Evolutionary conservation across 2,113 vertebrate genomes (phyloP).

Genomic region (Himantopus leucocephalus): DNA sequence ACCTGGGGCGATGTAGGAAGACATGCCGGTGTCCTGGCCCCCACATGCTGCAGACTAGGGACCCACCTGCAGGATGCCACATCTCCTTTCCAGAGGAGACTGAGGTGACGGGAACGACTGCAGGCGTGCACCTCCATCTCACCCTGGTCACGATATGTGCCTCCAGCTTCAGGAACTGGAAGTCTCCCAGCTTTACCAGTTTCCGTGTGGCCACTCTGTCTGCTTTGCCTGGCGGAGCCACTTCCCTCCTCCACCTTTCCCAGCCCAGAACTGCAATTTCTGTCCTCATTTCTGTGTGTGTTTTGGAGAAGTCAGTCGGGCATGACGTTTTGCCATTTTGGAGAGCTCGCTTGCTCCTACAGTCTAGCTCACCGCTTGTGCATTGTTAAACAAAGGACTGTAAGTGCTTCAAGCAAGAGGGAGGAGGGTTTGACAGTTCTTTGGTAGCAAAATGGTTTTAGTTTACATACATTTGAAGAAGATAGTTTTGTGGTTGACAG

Average conservation of each 20-base stretch:
- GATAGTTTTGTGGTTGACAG: neutral
- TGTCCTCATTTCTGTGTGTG: neutral
- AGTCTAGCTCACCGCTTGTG: neutral
- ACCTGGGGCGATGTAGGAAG: fast-evolving
- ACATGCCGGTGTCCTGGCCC: neutral
- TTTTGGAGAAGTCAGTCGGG: neutral
- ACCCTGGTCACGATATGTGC: neutral
- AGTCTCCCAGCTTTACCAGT: neutral
- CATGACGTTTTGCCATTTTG: neutral
- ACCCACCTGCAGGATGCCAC: neutral
- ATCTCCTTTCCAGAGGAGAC: neutral
- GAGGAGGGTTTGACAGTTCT: neutral
- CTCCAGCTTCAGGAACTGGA: neutral
- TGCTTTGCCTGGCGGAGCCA: neutral
- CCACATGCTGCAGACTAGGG: neutral
- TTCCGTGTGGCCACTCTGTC: neutral
- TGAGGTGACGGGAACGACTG: neutral
- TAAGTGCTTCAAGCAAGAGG: neutral
- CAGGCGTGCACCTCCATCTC: neutral
- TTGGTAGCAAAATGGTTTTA: neutral
- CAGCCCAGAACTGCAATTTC: neutral
- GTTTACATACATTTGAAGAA: neutral
- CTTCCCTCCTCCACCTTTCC: neutral
- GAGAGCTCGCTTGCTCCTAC: neutral
- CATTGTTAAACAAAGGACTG: neutral